phyloP scores from a whole-genome alignment of 1,140 invertebrate species.

The Philopotamus ludificatus region DNA sequence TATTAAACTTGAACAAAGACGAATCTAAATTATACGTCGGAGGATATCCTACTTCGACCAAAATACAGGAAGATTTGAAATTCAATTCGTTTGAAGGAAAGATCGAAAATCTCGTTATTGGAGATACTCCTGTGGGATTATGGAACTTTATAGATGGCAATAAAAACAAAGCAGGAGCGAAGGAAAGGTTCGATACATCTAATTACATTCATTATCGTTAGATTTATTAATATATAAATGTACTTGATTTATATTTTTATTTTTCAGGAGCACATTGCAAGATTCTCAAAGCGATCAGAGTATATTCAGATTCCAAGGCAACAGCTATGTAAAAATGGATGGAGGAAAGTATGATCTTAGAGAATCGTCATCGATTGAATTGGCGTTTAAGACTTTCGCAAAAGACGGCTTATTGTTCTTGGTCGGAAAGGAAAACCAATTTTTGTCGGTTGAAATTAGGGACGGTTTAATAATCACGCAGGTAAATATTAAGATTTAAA shows the following conservation, averaged over 20 bases:
- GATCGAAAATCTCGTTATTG: constrained; percentile 88
- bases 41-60: constrained; percentile 71
- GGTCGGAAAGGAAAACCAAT: constrained; percentile 72
- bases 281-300: constrained; percentile 56
- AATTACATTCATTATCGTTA: constrained; percentile 12
- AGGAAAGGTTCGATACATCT: constrained; percentile 61
- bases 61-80: constrained; percentile 67
- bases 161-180: constrained; percentile 72
- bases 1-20: constrained; percentile 84
- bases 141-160: constrained; percentile 90
- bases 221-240: background rate
- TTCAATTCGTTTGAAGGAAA: constrained; percentile 80
- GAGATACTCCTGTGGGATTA: constrained; percentile 83
- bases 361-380: constrained; percentile 60
- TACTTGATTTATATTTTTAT: constrained; percentile 7
- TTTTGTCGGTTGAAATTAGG: constrained; percentile 80
- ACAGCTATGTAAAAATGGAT: constrained; percentile 75
- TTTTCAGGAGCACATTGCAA: constrained; percentile 62
- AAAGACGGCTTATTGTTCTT: constrained; percentile 86
- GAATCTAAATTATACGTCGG: constrained; percentile 89
- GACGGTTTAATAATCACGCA: constrained; percentile 73
- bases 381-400: constrained; percentile 85
- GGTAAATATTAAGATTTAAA: constrained; percentile 45
- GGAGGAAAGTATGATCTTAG: constrained; percentile 56
- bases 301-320: constrained; percentile 82